Evolutionary conservation across 2,113 vertebrate genomes (phyloP).

Genomic region (Ancistrus triradiatus): DNA sequence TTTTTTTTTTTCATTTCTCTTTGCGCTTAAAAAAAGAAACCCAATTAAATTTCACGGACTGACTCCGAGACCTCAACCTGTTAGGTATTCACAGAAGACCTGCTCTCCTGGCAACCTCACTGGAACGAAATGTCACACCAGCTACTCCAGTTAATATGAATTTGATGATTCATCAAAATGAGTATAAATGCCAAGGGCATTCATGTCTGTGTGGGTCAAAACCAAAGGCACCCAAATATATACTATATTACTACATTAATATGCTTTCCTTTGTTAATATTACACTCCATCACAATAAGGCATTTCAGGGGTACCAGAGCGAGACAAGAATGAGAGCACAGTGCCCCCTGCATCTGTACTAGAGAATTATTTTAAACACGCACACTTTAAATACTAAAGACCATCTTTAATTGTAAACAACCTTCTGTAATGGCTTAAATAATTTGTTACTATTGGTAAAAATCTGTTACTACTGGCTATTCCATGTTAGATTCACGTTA

Average conservation of each 20-base stretch:
- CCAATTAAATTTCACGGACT: neutral
- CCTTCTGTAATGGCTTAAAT: no score
- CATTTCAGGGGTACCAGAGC: conserved; percentile 17
- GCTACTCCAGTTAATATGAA: conserved; percentile 33
- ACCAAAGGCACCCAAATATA: conserved; percentile 24
- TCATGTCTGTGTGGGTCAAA: conserved; percentile 35
- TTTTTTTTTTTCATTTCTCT: neutral
- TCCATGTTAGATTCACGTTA: neutral
- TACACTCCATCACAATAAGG: conserved; percentile 8
- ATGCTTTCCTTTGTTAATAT: conserved; percentile 23
- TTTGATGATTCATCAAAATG: conserved; percentile 33
- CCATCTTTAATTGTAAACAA: neutral
- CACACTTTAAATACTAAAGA: conserved; percentile 16
- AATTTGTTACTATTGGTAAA: neutral
- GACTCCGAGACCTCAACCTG: conserved; percentile 3
- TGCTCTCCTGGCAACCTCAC: conserved; percentile 12
- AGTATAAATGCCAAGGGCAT: conserved; percentile 36
- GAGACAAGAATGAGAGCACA: conserved; percentile 48
- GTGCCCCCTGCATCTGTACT: conserved; percentile 51
- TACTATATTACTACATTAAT: conserved; percentile 24
- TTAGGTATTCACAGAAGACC: conserved; percentile 1
- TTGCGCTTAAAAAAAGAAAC: no score
- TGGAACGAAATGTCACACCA: conserved; percentile 36
- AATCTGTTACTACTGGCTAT: neutral
- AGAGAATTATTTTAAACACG: conserved; percentile 23